Percentiles rank a stretch among this genome's conserved stretches.
These are phyloP conservation scores for Glaucidium brasilianum DNA, from an alignment of 2,113 vertebrate genomes.

Conservation along the genomic window DNA sequence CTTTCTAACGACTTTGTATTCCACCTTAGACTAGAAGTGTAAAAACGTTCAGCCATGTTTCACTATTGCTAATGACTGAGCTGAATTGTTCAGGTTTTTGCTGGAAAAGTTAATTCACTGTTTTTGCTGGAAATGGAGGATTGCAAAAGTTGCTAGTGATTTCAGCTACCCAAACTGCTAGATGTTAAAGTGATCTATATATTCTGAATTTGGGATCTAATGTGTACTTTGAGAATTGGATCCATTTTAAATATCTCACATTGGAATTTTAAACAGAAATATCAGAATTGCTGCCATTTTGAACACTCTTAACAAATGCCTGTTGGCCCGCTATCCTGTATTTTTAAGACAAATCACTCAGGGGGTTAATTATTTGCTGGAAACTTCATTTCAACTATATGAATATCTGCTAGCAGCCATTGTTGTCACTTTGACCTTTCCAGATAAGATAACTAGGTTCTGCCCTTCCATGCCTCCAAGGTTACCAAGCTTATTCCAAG, in stretches of 20 bases:
- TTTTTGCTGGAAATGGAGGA: neutral
- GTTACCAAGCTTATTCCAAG: neutral
- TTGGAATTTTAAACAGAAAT: neutral
- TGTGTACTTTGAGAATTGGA: neutral
- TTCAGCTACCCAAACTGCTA: neutral
- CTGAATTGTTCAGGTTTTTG: neutral
- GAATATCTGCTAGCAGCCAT: neutral
- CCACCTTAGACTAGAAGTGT: neutral
- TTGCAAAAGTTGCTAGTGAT: neutral
- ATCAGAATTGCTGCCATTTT: neutral
- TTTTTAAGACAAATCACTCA: neutral
- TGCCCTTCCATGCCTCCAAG: neutral
- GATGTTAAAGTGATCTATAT: neutral
- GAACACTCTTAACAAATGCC: neutral
- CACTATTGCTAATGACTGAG: neutral
- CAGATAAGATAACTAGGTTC: neutral
- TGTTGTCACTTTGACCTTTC: neutral
- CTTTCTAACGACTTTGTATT: neutral
- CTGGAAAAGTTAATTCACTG: neutral
- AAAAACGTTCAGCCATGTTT: neutral
- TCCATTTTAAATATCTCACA: neutral
- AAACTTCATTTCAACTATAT: neutral
- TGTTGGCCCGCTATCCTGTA: neutral
- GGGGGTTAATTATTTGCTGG: neutral
- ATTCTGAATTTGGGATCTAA: neutral